These are phyloP conservation scores for Noctua janthina DNA, from an alignment of 2,888 invertebrate species.

Conservation along the genomic window DNA sequence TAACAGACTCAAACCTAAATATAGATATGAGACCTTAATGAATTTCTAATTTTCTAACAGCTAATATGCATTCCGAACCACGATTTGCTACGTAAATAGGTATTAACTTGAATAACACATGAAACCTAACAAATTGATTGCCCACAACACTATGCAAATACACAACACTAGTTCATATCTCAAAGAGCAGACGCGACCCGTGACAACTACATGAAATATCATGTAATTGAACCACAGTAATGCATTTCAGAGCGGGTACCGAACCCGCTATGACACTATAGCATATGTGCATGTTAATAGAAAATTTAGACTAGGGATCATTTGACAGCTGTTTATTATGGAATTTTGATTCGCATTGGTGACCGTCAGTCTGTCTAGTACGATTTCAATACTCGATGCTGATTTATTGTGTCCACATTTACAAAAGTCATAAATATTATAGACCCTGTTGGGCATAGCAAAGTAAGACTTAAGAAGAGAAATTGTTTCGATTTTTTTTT, in stretches of 20 bases:
- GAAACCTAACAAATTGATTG: conserved; percentile 19
- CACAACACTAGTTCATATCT: conserved; percentile 41
- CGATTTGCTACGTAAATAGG: background rate
- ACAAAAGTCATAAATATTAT: background rate
- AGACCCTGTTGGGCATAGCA: background rate
- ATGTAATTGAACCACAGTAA: conserved; percentile 50
- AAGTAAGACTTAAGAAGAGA: background rate
- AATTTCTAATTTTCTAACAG: background rate
- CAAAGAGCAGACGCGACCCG: conserved; percentile 24
- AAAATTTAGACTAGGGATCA: conserved; percentile 6
- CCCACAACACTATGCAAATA: conserved; percentile 34
- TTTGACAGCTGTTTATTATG: conserved; percentile 24
- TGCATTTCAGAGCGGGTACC: conserved; percentile 47
- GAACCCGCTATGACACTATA: conserved; percentile 22
- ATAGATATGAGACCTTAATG: background rate
- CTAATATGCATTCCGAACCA: too few species aligned
- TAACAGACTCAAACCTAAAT: background rate
- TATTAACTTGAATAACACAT: background rate
- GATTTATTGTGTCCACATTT: background rate
- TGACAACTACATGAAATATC: conserved; percentile 46
- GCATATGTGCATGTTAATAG: conserved; percentile 14
- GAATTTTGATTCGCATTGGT: background rate
- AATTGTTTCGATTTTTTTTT: background rate
- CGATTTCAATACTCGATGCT: background rate
- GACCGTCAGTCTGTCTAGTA: background rate